phyloP scores from a whole-genome alignment of 2,113 vertebrate species.

The Potamarius usumacintae region DNA sequence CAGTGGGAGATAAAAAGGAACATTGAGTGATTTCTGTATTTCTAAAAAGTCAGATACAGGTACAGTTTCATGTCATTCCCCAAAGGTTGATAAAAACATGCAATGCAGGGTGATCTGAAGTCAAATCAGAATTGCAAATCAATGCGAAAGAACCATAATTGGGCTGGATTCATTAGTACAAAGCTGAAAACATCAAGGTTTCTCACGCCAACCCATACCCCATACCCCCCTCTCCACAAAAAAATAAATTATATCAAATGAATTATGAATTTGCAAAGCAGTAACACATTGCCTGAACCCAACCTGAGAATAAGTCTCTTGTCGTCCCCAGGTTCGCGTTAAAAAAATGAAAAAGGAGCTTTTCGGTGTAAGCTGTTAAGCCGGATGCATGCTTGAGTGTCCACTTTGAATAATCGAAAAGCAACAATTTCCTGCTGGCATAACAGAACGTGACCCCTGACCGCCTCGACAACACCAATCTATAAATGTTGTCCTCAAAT shows the following conservation, averaged over 20 bases:
- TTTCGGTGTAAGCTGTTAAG: slow-evolving; percentile 35
- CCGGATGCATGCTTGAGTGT: slow-evolving; percentile 25
- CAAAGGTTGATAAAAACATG: neutral
- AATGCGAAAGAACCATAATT: neutral
- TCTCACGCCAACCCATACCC: neutral
- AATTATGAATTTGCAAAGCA: neutral
- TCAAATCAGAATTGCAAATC: neutral
- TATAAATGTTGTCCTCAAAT: slow-evolving; percentile 21
- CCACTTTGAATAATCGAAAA: slow-evolving; percentile 38
- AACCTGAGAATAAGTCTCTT: neutral
- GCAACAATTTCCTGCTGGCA: slow-evolving; percentile 32
- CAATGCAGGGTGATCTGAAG: neutral
- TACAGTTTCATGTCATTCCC: neutral
- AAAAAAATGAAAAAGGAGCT: neutral
- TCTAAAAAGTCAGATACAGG: neutral
- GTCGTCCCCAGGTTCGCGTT: neutral
- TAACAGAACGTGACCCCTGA: slow-evolving; percentile 28
- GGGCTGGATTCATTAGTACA: neutral
- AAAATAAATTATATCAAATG: neutral
- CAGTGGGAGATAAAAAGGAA: neutral
- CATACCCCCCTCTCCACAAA: no score
- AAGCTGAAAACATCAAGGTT: neutral
- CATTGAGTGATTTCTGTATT: neutral
- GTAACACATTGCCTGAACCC: neutral
- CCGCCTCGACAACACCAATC: slow-evolving; percentile 7